Percentiles rank a stretch among this genome's conserved stretches.
These are phyloP conservation scores for Synanthedon formicaeformis DNA, from an alignment of 2,888 invertebrate genomes.

Conservation along the genomic window DNA sequence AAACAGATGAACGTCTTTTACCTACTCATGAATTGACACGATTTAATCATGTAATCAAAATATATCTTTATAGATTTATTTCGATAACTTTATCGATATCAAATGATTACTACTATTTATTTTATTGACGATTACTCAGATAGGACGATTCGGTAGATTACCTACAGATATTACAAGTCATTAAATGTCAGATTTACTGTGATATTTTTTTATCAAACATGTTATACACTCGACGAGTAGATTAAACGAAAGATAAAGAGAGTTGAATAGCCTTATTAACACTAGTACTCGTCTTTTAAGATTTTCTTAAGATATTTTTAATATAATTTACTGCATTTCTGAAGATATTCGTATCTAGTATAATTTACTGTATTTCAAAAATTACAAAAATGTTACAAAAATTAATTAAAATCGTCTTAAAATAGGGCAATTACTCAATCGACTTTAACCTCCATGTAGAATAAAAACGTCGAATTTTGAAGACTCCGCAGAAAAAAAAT, in stretches of 20 bases:
- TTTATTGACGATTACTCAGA: constrained; percentile 25
- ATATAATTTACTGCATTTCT: no score
- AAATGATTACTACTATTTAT: constrained; percentile 30
- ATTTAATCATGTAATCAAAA: constrained; percentile 9
- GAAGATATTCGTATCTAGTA: no score
- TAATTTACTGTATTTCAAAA: no score
- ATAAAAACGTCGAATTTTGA: no score
- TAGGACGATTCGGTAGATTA: constrained; percentile 20
- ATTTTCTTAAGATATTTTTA: no score
- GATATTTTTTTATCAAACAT: constrained; percentile 46
- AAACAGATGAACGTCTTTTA: constrained; percentile 10
- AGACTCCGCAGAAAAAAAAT: no score
- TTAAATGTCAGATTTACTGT: constrained; percentile 44
- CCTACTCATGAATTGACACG: constrained; percentile 8
- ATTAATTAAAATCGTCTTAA: no score
- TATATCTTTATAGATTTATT: no score
- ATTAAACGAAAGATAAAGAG: constrained; percentile 43
- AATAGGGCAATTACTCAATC: no score
- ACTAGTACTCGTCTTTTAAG: constrained; percentile 3
- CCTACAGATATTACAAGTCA: constrained; percentile 11
- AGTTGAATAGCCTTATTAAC: constrained; percentile 50
- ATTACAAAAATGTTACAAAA: no score
- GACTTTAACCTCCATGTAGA: no score
- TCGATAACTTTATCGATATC: constrained; percentile 22
- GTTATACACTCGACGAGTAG: constrained; percentile 39